phyloP scores from a whole-genome alignment of 2,797 vertebrate genomes.

The Alectoris magna region DNA sequence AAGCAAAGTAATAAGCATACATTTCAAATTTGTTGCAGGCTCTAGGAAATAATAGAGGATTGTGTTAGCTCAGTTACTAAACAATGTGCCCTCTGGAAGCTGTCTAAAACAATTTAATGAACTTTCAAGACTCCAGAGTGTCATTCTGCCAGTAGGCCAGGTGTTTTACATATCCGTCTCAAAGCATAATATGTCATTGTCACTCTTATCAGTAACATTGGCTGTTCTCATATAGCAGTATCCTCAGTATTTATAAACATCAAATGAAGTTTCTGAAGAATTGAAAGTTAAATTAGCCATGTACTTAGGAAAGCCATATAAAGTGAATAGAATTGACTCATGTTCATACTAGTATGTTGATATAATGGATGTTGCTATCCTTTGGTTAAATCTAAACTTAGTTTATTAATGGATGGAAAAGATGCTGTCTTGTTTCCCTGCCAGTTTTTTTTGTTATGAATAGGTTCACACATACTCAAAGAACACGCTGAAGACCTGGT shows the following conservation, averaged over 20 bases:
- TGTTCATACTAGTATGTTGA: accelerated
- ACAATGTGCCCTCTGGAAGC: background rate
- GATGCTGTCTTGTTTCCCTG: accelerated
- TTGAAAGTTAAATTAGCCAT: background rate
- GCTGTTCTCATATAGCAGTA: background rate
- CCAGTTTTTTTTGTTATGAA: background rate
- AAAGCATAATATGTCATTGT: background rate
- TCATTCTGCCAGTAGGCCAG: background rate
- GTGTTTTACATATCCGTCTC: background rate
- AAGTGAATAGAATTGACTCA: background rate
- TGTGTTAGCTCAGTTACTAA: background rate
- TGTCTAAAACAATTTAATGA: background rate
- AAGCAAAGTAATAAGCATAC: background rate
- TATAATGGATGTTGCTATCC: background rate
- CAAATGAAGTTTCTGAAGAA: background rate
- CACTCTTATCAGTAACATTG: background rate
- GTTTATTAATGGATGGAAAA: background rate
- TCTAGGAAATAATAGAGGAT: background rate
- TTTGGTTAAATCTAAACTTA: background rate
- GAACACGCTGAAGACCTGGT: background rate
- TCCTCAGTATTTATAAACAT: background rate
- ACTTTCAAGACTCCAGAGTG: background rate
- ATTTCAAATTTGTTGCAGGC: background rate
- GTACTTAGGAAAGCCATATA: background rate
- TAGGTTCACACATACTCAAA: background rate